Evolutionary conservation across 2,888 invertebrate species (phyloP).

Genomic region (Agrotis segetum): DNA sequence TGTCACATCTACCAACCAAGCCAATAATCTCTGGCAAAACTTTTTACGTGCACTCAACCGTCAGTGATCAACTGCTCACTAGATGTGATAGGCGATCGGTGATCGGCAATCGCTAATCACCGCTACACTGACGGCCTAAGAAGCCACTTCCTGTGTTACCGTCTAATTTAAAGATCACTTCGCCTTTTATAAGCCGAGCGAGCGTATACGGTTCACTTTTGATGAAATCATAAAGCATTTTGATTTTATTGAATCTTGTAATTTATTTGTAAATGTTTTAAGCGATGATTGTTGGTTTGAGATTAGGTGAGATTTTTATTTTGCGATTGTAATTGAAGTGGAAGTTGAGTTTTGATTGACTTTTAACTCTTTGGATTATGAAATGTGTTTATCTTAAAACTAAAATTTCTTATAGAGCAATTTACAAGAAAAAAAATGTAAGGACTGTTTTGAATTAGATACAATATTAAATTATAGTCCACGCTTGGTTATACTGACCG

Average conservation of each 20-base stretch:
- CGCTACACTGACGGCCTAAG: slow-evolving; percentile 87
- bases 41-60: slow-evolving; percentile 80
- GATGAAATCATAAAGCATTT: slow-evolving; percentile 59
- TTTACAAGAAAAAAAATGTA: too few species aligned
- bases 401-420: too few species aligned
- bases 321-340: neutral
- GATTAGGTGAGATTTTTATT: neutral
- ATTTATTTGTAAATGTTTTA: slow-evolving; percentile 45
- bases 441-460: too few species aligned
- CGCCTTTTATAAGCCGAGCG: slow-evolving; percentile 68
- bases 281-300: slow-evolving; percentile 14
- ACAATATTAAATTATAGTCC: too few species aligned
- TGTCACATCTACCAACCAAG: slow-evolving; percentile 21
- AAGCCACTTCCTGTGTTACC: slow-evolving; percentile 89
- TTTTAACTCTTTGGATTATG: neutral
- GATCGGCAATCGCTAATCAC: slow-evolving; percentile 88
- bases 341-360: neutral
- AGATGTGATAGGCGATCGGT: slow-evolving; percentile 83
- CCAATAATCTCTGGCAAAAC: slow-evolving; percentile 73
- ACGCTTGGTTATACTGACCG: too few species aligned
- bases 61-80: slow-evolving; percentile 83
- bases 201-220: slow-evolving; percentile 69
- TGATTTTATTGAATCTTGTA: slow-evolving; percentile 57
- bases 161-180: slow-evolving; percentile 89
- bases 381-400: too few species aligned